A percentile compares a stretch with the other conserved stretches of the same genome.
Conservation (phyloP, 2,113 vertebrate species). For the Okapia johnstoni region DNA sequence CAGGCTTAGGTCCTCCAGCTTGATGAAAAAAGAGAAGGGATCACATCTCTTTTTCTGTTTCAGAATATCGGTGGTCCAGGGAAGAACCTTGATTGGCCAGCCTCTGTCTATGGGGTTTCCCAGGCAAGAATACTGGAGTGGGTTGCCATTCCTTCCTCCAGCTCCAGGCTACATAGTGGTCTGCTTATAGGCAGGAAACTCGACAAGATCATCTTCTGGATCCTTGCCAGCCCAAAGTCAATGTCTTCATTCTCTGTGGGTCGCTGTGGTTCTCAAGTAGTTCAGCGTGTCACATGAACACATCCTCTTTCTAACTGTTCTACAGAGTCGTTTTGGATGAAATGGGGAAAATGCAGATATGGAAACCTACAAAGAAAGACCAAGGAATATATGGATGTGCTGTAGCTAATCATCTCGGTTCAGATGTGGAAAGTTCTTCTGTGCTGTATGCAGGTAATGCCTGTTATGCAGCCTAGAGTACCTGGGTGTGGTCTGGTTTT, state of each 20-base stretch:
- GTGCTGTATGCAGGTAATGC: conserved; percentile 85
- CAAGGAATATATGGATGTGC: conserved; percentile 86
- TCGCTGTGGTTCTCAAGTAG: background rate
- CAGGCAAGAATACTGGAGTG: background rate
- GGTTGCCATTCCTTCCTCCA: background rate
- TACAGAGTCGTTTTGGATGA: conserved; percentile 83
- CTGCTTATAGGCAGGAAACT: background rate
- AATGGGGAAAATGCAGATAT: conserved; percentile 81
- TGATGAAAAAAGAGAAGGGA: background rate
- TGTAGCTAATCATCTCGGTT: conserved; percentile 80
- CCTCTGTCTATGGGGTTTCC: background rate
- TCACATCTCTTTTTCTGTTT: background rate
- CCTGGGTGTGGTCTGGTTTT: background rate
- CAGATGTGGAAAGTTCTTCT: conserved; percentile 82
- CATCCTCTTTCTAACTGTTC: background rate
- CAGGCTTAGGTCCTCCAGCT: background rate
- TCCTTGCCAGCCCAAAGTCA: too few relatives aligned
- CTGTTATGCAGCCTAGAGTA: accelerated
- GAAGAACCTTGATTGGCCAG: background rate
- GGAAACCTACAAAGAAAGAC: conserved; percentile 80
- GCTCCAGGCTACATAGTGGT: background rate
- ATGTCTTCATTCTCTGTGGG: background rate
- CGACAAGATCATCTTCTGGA: background rate
- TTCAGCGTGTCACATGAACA: background rate
- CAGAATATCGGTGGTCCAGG: background rate